Conservation (phyloP, 2,888 invertebrate genomes). For the Orchesella flavescens region DNA sequence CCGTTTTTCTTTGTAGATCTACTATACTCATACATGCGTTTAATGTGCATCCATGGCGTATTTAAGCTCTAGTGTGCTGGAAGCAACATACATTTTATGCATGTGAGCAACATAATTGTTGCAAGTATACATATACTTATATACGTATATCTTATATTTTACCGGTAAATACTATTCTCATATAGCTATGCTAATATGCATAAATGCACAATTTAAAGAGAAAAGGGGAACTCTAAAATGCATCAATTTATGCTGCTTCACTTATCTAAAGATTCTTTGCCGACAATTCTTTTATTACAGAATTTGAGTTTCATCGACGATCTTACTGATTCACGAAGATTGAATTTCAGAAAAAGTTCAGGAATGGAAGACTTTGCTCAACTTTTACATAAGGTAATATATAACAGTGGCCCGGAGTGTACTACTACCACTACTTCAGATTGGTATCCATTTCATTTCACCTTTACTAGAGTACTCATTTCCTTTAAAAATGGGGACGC, state of each 20-base stretch:
- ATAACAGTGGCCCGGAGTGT: no score
- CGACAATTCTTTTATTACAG: constrained; percentile 36
- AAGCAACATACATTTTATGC: constrained; percentile 36
- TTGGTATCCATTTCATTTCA: no score
- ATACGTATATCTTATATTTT: neutral
- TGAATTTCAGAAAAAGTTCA: constrained; percentile 12
- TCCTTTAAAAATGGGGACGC: no score
- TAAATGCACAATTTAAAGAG: constrained; percentile 1
- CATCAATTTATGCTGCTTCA: constrained; percentile 54
- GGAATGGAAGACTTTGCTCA: neutral
- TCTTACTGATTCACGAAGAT: constrained; percentile 19
- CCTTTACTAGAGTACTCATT: no score
- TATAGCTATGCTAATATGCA: neutral
- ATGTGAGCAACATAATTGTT: neutral
- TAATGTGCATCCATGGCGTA: constrained; percentile 48
- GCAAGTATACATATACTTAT: neutral
- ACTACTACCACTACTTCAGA: no score
- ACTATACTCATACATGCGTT: constrained; percentile 31
- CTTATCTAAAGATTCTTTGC: constrained; percentile 56
- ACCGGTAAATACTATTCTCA: constrained; percentile 4
- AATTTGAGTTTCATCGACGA: constrained; percentile 41
- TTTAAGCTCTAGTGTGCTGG: constrained; percentile 29
- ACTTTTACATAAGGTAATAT: no score
- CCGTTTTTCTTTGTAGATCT: constrained; percentile 44
- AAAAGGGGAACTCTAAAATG: constrained; percentile 32